Percentiles rank a stretch among this genome's conserved stretches.
phyloP scores from a whole-genome alignment of 2,113 vertebrate species.

The Pampusana beccarii region DNA sequence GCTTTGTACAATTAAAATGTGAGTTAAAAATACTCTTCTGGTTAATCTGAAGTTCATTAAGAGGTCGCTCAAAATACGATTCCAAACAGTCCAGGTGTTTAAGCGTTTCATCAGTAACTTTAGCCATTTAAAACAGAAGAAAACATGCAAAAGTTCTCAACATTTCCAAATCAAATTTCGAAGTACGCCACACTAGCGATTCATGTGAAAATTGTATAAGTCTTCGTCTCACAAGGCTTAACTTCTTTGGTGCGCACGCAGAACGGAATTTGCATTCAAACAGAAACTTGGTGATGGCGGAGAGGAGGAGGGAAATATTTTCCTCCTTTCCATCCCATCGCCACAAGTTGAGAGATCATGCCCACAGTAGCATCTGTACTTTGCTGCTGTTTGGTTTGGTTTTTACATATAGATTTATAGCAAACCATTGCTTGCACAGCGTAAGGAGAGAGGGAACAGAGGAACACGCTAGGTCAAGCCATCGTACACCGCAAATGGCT shows the following conservation, averaged over 20 bases:
- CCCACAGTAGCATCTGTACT: fast-evolving
- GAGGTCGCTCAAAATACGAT: fast-evolving
- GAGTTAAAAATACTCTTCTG: background rate
- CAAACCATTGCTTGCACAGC: background rate
- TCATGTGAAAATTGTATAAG: background rate
- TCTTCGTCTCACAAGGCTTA: background rate
- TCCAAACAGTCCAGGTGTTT: background rate
- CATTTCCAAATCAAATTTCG: background rate
- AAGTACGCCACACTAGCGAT: fast-evolving
- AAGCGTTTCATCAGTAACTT: background rate
- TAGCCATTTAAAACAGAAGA: background rate
- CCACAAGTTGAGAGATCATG: fast-evolving
- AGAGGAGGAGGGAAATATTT: background rate
- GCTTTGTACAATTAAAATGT: background rate
- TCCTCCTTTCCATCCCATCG: background rate
- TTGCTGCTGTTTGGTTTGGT: background rate
- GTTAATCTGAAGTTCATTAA: background rate
- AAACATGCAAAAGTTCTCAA: background rate
- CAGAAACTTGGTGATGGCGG: background rate
- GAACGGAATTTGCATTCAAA: background rate
- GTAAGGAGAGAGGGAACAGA: background rate
- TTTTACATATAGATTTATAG: background rate
- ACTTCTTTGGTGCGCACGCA: background rate
- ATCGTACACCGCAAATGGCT: fast-evolving
- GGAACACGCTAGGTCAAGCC: background rate